phyloP scores from a whole-genome alignment of 92 coral and sea anemone genomes.

The Phenganax marumi region DNA sequence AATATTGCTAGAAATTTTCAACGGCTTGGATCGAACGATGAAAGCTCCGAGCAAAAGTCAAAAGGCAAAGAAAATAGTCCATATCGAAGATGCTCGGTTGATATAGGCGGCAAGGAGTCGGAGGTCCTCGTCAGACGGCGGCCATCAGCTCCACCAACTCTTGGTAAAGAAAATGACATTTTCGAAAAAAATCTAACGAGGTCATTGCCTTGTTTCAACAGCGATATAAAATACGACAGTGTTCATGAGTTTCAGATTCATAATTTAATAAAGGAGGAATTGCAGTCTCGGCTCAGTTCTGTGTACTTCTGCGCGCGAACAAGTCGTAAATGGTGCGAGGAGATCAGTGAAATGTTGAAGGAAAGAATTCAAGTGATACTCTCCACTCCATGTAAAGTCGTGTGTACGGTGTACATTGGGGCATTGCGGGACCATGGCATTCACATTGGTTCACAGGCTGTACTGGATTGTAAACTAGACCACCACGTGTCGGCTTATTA shows the following conservation, averaged over 20 bases:
- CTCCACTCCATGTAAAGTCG: constrained; percentile 68
- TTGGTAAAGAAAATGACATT: background rate
- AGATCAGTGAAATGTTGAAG: constrained; percentile 69
- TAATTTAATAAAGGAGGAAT: constrained; percentile 22
- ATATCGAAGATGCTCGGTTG: background rate
- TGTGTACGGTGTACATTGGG: constrained; percentile 73
- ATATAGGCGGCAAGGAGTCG: constrained; percentile 6
- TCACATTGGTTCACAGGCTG: constrained; percentile 75
- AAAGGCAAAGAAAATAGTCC: background rate
- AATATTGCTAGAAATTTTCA: background rate
- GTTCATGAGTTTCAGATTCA: constrained; percentile 25
- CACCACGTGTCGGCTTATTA: constrained; percentile 72
- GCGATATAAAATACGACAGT: constrained; percentile 4
- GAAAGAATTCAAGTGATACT: constrained; percentile 63
- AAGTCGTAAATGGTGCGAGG: constrained; percentile 85
- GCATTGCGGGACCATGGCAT: constrained; percentile 82
- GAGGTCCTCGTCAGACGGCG: background rate
- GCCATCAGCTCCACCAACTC: constrained; percentile 3
- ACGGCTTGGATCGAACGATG: background rate
- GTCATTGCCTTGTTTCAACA: background rate
- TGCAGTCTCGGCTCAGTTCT: constrained; percentile 6
- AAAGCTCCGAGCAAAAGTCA: background rate
- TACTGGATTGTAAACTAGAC: constrained; percentile 71
- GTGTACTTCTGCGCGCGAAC: background rate
- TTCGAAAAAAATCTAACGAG: background rate